phyloP scores from a whole-genome alignment of 2,888 invertebrate species.

The Watsonalla binaria region DNA sequence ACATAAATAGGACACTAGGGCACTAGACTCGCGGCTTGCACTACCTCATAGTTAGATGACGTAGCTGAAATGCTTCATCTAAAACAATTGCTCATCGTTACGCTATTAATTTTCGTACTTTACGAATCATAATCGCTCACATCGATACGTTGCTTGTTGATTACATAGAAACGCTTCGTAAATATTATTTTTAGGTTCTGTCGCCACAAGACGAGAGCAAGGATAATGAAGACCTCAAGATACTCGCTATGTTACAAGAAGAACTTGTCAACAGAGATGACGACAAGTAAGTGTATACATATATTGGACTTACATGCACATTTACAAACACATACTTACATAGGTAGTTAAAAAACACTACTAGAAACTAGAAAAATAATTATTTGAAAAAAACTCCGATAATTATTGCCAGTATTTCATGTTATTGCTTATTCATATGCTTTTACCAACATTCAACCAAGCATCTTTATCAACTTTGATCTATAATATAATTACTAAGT shows the following conservation, averaged over 20 bases:
- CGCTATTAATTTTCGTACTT: conserved; percentile 12
- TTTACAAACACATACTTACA: too few species aligned
- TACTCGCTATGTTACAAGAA: conserved; percentile 84
- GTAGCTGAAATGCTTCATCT: conserved; percentile 29
- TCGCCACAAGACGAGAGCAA: conserved; percentile 68
- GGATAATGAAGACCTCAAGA: conserved; percentile 87
- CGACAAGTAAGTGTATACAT: conserved; percentile 81
- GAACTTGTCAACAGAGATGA: conserved; percentile 92
- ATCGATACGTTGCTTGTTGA: conserved; percentile 55
- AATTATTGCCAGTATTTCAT: too few species aligned
- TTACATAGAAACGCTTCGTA: conserved; percentile 64
- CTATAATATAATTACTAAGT: too few species aligned
- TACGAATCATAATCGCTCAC: conserved; percentile 32
- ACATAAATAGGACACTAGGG: conserved; percentile 64
- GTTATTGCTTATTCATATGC: too few species aligned
- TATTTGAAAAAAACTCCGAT: too few species aligned
- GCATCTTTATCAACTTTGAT: too few species aligned
- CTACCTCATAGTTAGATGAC: conserved; percentile 40
- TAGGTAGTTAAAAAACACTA: too few species aligned
- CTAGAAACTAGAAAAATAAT: too few species aligned
- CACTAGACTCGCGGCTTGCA: conserved; percentile 48
- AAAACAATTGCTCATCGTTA: conserved; percentile 25
- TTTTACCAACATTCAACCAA: too few species aligned
- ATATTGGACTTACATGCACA: conserved; percentile 1
- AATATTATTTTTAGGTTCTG: conserved; percentile 67